phyloP scores from a whole-genome alignment of 2,113 vertebrate genomes.

The Phasianus colchicus region DNA sequence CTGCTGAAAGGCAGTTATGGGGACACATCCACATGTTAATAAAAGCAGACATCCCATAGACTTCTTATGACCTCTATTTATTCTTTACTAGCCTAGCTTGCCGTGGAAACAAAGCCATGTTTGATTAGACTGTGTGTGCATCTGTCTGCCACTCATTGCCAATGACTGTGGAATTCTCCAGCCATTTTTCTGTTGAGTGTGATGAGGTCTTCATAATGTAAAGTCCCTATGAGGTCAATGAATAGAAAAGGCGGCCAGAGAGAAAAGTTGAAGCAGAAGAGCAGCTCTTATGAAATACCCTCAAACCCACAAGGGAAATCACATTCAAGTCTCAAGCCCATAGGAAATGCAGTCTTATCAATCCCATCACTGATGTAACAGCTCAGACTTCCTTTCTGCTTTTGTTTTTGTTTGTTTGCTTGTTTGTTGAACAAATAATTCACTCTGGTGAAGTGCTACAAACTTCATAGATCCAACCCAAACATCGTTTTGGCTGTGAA shows the following conservation, averaged over 20 bases:
- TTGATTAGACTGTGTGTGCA: slow-evolving; percentile 40
- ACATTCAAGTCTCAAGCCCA: slow-evolving; percentile 41
- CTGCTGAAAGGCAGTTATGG: background rate
- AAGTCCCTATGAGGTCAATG: slow-evolving; percentile 51
- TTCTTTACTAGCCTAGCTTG: background rate
- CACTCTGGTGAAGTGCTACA: background rate
- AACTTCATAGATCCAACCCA: slow-evolving; percentile 28
- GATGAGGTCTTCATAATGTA: slow-evolving; percentile 62
- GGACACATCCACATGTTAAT: background rate
- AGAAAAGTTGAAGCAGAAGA: slow-evolving; percentile 53
- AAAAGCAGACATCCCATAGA: background rate
- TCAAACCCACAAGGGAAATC: slow-evolving; percentile 55
- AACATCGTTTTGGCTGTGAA: slow-evolving; percentile 26
- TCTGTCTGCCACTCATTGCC: slow-evolving; percentile 49
- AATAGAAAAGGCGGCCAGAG: slow-evolving; percentile 32
- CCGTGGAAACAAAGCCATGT: slow-evolving; percentile 24
- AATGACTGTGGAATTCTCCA: slow-evolving; percentile 60
- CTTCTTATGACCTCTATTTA: background rate
- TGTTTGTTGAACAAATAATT: slow-evolving; percentile 60
- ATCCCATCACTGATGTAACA: slow-evolving; percentile 16
- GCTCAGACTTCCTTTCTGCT: background rate
- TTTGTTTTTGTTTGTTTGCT: slow-evolving; percentile 47
- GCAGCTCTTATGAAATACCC: slow-evolving; percentile 59
- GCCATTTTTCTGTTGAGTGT: background rate
- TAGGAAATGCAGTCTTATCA: slow-evolving; percentile 16